Base-by-base conservation (phyloP, 2,797 vertebrate genomes). In the Tangara arthus region DNA sequence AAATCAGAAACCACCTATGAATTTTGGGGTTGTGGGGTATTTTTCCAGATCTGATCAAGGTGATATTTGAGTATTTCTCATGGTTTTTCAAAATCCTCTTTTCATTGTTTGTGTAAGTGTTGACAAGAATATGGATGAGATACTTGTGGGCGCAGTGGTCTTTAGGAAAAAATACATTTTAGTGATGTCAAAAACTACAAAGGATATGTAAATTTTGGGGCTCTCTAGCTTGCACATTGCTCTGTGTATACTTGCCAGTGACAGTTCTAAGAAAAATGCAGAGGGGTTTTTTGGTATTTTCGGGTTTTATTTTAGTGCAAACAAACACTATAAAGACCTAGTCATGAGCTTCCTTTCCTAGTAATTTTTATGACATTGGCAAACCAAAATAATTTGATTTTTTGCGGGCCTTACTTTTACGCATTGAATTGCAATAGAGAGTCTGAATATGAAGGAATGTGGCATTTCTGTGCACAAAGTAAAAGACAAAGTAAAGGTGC, bases 11-110 rank as follows among this genome's bases (percentile, higher is more conserved):
- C 18, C n/a, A 55, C 39, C 21, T 27, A 7, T 55, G 55, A 65
- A 72, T 70, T 87, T 59, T 12, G 32, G 3, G 22, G 0, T 27
- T 57, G 18, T 18, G 32, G 4, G 0, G 0, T 2, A 20, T 56
- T 79, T 12, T 0, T 1, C 4, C 52, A 13, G 9, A 0, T 60
- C 14, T 7, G 32, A 46, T 76, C 53, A 61, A 69, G 49, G 30
- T 34, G 28, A n/a, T 63, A 39, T n/a, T 88, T 68, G 42, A 72
- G 21, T 39, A 37, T 83, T 91, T 82, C 37, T 90, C 0, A 0
- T 73, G 12, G 44, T 68, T 83, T 82, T 42, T 14, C 39, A 55
- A 63, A 78, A 32, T 13, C 2, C 11, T 37, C 27, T 55, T 78
- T 81, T 63, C 30, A 39, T 41, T 52, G 37, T 57, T 80, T 65